Percentiles rank a stretch among this genome's conserved stretches.
Evolutionary conservation across 2,888 invertebrate species (phyloP).

Genomic region (Byasa hedistus): DNA sequence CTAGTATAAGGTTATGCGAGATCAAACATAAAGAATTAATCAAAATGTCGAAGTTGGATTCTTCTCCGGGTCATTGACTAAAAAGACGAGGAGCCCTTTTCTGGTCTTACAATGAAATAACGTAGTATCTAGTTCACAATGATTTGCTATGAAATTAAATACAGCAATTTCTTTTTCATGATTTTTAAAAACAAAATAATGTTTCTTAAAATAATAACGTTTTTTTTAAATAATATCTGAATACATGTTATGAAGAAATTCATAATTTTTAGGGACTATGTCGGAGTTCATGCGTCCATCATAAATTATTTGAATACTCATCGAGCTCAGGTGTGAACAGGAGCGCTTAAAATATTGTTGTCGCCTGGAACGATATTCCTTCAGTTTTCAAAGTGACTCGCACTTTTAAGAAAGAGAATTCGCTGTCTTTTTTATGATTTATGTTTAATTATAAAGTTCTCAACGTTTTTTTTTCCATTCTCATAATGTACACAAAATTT

Average conservation of each 20-base stretch:
- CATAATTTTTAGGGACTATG: slow-evolving; percentile 19
- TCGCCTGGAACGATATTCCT: slow-evolving; percentile 70
- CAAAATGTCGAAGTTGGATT: too few species aligned
- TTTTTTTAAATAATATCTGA: background rate
- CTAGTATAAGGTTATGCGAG: too few species aligned
- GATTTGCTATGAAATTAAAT: too few species aligned
- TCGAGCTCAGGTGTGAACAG: slow-evolving; percentile 65
- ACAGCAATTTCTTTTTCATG: too few species aligned
- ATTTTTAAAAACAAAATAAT: too few species aligned
- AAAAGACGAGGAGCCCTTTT: too few species aligned
- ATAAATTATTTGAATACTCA: slow-evolving; percentile 62
- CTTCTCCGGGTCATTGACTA: too few species aligned
- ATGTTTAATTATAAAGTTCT: slow-evolving; percentile 70
- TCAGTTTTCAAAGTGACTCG: slow-evolving; percentile 61
- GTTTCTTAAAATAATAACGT: too few species aligned
- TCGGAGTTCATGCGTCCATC: slow-evolving; percentile 35
- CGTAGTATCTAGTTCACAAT: too few species aligned
- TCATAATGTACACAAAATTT: background rate
- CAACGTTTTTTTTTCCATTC: slow-evolving; percentile 48
- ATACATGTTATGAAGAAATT: slow-evolving; percentile 9
- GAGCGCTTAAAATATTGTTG: slow-evolving; percentile 66
- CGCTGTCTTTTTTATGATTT: slow-evolving; percentile 65
- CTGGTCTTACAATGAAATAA: too few species aligned
- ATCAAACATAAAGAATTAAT: too few species aligned
- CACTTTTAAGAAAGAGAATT: slow-evolving; percentile 50